Base-by-base conservation (phyloP, 2,797 vertebrate genomes). In the Acomys russatus region DNA sequence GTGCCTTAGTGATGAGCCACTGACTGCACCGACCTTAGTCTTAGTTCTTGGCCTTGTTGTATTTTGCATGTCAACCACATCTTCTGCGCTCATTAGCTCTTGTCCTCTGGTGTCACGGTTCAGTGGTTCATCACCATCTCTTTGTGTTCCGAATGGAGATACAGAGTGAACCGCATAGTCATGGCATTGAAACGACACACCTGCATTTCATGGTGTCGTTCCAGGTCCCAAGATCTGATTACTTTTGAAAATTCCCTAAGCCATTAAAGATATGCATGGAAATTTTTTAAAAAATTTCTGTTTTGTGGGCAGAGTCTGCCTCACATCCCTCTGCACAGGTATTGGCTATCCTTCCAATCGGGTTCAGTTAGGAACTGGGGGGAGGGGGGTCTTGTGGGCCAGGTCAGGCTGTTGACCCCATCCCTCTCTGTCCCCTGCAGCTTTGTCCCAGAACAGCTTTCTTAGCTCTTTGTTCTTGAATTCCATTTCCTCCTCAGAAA, bases 401-500 rank as follows among this genome's bases (percentile, higher is more conserved):
- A 25, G 59, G 44, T 10, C 14, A 77, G 35, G 15, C 61, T 79
- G 49, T 15, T 56, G 82, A 44, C 44, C n/a, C 3, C 49, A 15
- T n/a, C 5, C n/a, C 2, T 38, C 5, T 0, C 11, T 73, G 35
- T 64, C 71, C 82, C 80, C 68, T 88, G 85, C 68, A 71, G 9
- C 82, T 83, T 82, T 93, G 73, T 94, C 44, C 64, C 0, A 33
- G 59, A 61, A 18, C 68, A 35, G 59, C 12, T 49, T 83, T 86
- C 51, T 94, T 56, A 74, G 33, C 35, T 80, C 6, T 91, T 86
- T 78, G 71, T 71, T 87, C 74, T 89, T 80, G 70, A 96, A 88
- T 87, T 94, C 56, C 35, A 74, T 92, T 94, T 64, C 23, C 73
- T 78, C 91, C 82, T 33, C 22, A 74, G 74, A 90, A 94, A 88